Conservation (phyloP, 2,113 vertebrate species). For the Apaloderma vittatum region DNA sequence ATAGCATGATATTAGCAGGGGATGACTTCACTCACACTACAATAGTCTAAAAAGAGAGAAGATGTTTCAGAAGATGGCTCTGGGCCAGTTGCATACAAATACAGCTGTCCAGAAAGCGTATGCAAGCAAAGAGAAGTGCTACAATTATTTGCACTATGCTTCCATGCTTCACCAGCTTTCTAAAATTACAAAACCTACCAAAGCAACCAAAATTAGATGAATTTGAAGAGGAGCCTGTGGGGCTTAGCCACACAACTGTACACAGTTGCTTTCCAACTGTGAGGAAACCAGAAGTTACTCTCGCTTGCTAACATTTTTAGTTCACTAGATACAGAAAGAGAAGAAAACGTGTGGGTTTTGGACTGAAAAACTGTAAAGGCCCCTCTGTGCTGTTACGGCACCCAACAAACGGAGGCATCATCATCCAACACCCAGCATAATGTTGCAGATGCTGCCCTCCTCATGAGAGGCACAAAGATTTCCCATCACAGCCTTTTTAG, state of each 20-base stretch:
- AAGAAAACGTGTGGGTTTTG: neutral
- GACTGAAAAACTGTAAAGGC: neutral
- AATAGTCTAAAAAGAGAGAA: slow-evolving; percentile 43
- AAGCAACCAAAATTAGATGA: neutral
- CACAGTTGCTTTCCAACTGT: neutral
- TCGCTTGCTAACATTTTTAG: neutral
- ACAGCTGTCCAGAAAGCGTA: neutral
- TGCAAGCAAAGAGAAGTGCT: neutral
- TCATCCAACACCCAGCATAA: accelerated
- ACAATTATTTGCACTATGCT: neutral
- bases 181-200: neutral
- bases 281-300: neutral
- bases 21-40: neutral
- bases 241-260: neutral
- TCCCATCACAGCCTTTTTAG: neutral
- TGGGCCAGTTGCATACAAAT: neutral
- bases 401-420: accelerated
- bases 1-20: neutral
- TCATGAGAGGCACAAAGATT: neutral
- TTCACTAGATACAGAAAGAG: neutral
- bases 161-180: neutral
- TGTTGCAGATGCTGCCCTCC: neutral
- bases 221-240: neutral
- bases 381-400: accelerated
- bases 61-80: neutral